phyloP scores from a whole-genome alignment of 2,113 vertebrate genomes.

The Strix aluco region DNA sequence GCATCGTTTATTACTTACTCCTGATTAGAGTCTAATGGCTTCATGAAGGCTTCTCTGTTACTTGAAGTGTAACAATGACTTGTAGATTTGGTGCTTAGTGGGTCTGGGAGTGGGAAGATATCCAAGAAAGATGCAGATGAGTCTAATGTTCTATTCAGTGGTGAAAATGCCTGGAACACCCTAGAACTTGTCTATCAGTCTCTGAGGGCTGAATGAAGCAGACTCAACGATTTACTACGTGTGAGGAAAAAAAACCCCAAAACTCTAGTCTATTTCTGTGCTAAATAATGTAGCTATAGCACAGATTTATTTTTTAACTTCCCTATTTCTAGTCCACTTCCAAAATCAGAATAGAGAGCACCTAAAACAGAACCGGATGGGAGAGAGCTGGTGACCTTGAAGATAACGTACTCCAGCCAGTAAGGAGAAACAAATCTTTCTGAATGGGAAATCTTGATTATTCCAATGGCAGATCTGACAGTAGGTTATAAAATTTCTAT shows the following conservation, averaged over 20 bases:
- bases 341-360: not conserved
- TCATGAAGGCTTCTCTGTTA: not conserved
- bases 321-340: not conserved
- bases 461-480: not conserved
- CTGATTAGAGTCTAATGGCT: constrained; percentile 15
- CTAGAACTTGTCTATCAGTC: not conserved
- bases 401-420: not conserved
- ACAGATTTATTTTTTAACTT: not conserved
- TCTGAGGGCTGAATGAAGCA: not conserved
- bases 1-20: not conserved
- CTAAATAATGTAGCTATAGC: not conserved
- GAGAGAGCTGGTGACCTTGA: not conserved
- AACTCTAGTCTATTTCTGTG: not conserved
- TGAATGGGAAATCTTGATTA: not conserved
- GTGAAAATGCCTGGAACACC: not conserved
- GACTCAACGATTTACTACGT: not conserved
- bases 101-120: fast-evolving
- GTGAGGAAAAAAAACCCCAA: not conserved
- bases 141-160: not conserved
- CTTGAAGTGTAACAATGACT: not conserved
- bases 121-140: not conserved
- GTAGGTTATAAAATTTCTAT: not conserved
- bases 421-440: not conserved
- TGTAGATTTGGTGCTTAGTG: not conserved
- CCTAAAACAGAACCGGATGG: not conserved